Base-by-base conservation (phyloP, 64 coral and sea anemone genomes). In the Montipora cactus region DNA sequence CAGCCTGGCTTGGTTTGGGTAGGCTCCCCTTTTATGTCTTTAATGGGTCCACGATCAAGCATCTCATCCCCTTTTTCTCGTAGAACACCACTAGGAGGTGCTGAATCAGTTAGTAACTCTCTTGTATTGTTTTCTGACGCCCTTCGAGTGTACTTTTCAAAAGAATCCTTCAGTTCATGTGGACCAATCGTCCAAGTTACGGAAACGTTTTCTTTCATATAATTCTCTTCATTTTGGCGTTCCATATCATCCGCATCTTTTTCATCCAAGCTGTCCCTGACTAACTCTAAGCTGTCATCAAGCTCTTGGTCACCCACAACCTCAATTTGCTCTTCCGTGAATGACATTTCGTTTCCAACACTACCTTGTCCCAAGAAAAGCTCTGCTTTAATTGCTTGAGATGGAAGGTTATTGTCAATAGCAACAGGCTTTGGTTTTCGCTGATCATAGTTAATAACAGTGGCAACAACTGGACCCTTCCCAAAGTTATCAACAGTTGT, bases 261-360 rank as follows among this genome's bases (percentile, higher is more conserved):
- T 28, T 78, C 93, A 49, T 95, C 88, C 55, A 95, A 89, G 52
- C 93, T 95, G 80, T 95, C 93, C 8, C 79, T 90, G 4, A 79
- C 19, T 14, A 95, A 25, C 76, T 95, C 93, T 64, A 95, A 85
- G 62, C 93, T 95, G 72, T 95, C 93, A 70, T 95, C 44, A 23
- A 95, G 45, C 19, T 81, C 74, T 18, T 67, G 49, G 46, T 83
- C 80, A 48, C 71, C 79, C 13, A 64, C 22, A 21, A 49, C 87
- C 2, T 71, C 48, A 44, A 72, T 50, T 86, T 47, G 49, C 44
- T 4, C 49, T 28, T 25, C n/a, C 18, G 19, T 15, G 68, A n/a
- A 45, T 5, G 47, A 51, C 1, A 2, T 37, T 8, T 25, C 82
- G 47, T 86, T 72, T 5, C 16, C 3, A 71, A 48, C 3, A 72